Evolutionary conservation across 2,113 vertebrate genomes (phyloP), one percentile per base, ranked within the genome.

Genomic region (Prolemur simus): DNA sequence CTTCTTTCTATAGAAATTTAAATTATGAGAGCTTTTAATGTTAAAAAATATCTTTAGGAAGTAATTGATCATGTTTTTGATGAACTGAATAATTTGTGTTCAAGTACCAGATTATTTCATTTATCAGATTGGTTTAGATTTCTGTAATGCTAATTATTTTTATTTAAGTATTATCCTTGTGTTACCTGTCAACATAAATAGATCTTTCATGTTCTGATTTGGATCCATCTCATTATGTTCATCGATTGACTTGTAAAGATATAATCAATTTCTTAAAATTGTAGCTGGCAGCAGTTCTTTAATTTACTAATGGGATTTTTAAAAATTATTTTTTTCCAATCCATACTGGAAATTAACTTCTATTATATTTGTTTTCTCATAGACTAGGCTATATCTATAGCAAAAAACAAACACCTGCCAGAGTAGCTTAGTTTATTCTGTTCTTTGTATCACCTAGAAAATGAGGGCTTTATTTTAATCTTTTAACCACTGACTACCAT

Each of bases 281-380:
- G 34, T 82, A 49, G 47, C 45, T 93, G 69, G 18, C 20, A 68
- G 12, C 9, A 77, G 11, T 56, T 20, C 39, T 32, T 56, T 91
- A 39, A 42, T 89, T 89, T 91, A n/a, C 21, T 96, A 81, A 52
- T 88, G 91, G 20, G 17, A 77, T 71, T 92, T 71, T 92, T 89
- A n/a, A 89, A 93, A 87, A 80, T 95, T 42, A 85, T 84, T 91
- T 54, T 93, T 91, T 21, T 89, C 91, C 37, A 69, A 86, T 68
- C 18, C 27, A 96, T 89, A 68, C 7, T 85, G 64, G 64, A 94
- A 86, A 87, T 71, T 91, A 95, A 64, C 42, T 54, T 64, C 18
- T 73, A 0, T 92, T 56, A 47, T 54, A 93, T 96, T 88, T 93
- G 37, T 85, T 92, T 85, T 82, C 39, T 39, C 7, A 4, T 63